Evolutionary conservation across 2,888 invertebrate species (phyloP).

Genomic region (Leptarthrus brevirostris): DNA sequence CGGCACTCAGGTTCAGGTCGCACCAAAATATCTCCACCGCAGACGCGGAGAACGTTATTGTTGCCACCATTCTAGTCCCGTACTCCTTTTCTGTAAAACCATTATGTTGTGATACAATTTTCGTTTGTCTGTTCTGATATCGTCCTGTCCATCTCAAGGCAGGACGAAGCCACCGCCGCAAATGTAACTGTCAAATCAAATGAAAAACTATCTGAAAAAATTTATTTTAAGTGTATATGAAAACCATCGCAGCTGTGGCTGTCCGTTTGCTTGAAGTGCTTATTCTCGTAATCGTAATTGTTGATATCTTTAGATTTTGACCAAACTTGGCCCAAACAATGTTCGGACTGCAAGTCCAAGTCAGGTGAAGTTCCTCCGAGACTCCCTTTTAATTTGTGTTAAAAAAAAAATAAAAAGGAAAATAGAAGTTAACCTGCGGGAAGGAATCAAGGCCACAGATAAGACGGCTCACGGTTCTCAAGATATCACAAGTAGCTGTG

Average conservation of each 20-base stretch:
- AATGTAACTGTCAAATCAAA: constrained; percentile 55
- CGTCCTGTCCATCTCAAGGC: constrained; percentile 23
- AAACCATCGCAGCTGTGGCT: constrained; percentile 26
- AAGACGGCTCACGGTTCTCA: constrained; percentile 4
- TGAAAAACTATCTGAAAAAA: constrained; percentile 53
- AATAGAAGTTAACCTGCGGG: constrained; percentile 1
- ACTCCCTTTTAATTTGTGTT: constrained; percentile 11
- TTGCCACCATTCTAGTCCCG: not conserved
- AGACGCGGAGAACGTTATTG: not conserved
- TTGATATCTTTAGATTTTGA: not conserved
- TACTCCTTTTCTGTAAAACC: constrained; percentile 32
- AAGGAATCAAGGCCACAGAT: constrained; percentile 43
- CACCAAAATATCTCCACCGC: constrained; percentile 6
- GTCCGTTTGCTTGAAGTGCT: not conserved
- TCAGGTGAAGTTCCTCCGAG: not conserved
- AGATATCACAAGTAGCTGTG: constrained; percentile 33
- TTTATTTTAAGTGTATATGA: constrained; percentile 35
- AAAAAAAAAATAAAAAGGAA: not conserved
- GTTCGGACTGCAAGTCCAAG: not conserved
- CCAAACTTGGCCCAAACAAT: not conserved
- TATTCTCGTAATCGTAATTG: not conserved
- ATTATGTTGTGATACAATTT: constrained; percentile 44
- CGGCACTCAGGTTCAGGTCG: not conserved
- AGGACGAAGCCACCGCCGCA: not conserved
- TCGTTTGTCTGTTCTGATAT: constrained; percentile 47